A percentile compares a stretch with the other conserved stretches of the same genome.
Evolutionary conservation across 2,888 invertebrate genomes (phyloP).

Genomic region (Pherbina coryleti): DNA sequence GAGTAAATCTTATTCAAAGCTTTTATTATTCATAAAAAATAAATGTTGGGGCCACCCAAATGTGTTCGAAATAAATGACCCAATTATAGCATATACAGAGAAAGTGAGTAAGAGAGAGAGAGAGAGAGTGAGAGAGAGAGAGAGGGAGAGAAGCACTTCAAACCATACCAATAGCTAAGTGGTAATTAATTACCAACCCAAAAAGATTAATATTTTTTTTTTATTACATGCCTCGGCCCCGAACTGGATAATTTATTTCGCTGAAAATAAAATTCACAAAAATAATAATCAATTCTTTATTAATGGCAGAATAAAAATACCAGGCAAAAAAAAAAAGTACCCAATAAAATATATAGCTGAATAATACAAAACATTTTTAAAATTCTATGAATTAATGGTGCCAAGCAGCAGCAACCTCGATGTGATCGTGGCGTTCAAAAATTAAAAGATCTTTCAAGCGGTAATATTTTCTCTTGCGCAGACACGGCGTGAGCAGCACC

Average conservation of each 20-base stretch:
- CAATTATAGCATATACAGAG: slow-evolving; percentile 42
- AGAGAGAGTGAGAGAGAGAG: too few species aligned
- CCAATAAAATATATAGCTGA: slow-evolving; percentile 5
- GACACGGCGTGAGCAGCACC: slow-evolving; percentile 45
- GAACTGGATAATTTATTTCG: slow-evolving; percentile 44
- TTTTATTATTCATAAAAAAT: too few species aligned
- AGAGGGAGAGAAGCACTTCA: background rate
- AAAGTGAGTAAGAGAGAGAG: background rate
- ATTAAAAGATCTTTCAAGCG: slow-evolving; percentile 63
- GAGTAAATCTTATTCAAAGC: too few species aligned
- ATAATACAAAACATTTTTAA: slow-evolving; percentile 41
- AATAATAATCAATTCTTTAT: slow-evolving; percentile 45
- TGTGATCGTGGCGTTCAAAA: slow-evolving; percentile 38
- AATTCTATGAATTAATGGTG: slow-evolving; percentile 47
- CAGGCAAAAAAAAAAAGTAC: slow-evolving; percentile 18
- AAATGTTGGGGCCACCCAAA: background rate
- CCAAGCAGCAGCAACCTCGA: background rate
- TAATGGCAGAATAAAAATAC: slow-evolving; percentile 40
- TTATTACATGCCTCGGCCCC: slow-evolving; percentile 25
- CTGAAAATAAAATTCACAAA: slow-evolving; percentile 39
- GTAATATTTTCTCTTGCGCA: slow-evolving; percentile 21
- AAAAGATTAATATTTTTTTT: slow-evolving; percentile 18
- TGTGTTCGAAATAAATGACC: slow-evolving; percentile 46
- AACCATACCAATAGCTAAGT: slow-evolving; percentile 43
- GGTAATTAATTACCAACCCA: slow-evolving; percentile 45